A percentile compares a stretch with the other conserved stretches of the same genome.
Evolutionary conservation across 2,797 vertebrate species (phyloP).

Genomic region (Orestias chungarensis): DNA sequence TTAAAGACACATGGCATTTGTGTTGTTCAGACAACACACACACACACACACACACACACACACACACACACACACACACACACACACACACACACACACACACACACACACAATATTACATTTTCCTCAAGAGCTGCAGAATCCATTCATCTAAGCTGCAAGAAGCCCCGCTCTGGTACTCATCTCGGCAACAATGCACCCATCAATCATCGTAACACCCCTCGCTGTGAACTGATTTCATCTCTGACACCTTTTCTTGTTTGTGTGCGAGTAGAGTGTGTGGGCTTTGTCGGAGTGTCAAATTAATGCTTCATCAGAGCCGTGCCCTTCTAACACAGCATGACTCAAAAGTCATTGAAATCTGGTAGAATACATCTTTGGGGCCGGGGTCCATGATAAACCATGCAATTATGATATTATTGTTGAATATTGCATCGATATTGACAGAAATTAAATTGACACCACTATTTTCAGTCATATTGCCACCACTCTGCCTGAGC

Average conservation of each 20-base stretch:
- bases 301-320: constrained; percentile 60
- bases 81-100: too few species aligned
- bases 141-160: constrained; percentile 39
- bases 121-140: constrained; percentile 11
- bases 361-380: constrained; percentile 5
- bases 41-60: too few species aligned
- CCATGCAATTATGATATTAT: neutral
- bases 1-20: constrained; percentile 6
- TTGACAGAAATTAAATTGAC: too few species aligned
- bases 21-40: constrained; percentile 13
- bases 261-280: constrained; percentile 41
- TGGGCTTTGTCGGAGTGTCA: constrained; percentile 50
- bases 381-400: neutral
- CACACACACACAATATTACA: constrained; percentile 12
- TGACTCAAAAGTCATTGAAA: constrained; percentile 27
- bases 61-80: too few species aligned
- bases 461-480: neutral
- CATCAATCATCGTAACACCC: constrained; percentile 59
- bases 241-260: constrained; percentile 65
- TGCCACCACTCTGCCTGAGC: neutral
- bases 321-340: constrained; percentile 35
- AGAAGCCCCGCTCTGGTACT: constrained; percentile 40
- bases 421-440: neutral
- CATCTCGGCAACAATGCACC: constrained; percentile 40
- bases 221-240: constrained; percentile 59